These are phyloP conservation scores for Hyles euphorbiae DNA, from an alignment of 1,140 invertebrate species.

Conservation along the genomic window DNA sequence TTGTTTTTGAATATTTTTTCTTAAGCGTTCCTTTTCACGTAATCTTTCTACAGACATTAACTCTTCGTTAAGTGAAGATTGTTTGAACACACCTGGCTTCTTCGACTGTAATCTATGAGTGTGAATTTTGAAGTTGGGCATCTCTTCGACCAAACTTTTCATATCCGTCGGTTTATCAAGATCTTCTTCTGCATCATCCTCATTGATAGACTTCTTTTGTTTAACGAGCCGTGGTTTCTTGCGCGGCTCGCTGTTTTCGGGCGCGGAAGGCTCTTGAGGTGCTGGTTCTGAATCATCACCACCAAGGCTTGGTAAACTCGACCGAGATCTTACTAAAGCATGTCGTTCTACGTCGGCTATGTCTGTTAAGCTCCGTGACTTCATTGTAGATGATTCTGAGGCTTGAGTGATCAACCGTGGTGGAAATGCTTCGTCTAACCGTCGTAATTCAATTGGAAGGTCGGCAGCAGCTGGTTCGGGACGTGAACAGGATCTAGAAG, in stretches of 20 bases:
- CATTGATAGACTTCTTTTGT: slow-evolving; percentile 86
- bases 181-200: slow-evolving; percentile 80
- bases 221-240: slow-evolving; percentile 84
- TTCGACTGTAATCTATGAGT: slow-evolving; percentile 65
- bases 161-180: slow-evolving; percentile 80
- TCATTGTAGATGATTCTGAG: slow-evolving; percentile 77
- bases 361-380: slow-evolving; percentile 88
- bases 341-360: slow-evolving; percentile 83
- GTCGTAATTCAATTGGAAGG: slow-evolving; percentile 91
- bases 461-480: slow-evolving; percentile 76
- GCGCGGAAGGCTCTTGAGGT: slow-evolving; percentile 36
- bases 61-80: slow-evolving; percentile 92
- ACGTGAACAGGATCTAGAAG: slow-evolving; percentile 66
- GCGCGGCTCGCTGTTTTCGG: slow-evolving; percentile 45
- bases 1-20: slow-evolving; percentile 91
- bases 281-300: slow-evolving; percentile 50
- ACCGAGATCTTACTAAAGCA: slow-evolving; percentile 83
- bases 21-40: slow-evolving; percentile 88
- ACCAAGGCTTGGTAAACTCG: slow-evolving; percentile 83
- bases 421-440: slow-evolving; percentile 84
- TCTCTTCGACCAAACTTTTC: slow-evolving; percentile 77
- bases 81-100: slow-evolving; percentile 84
- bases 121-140: slow-evolving; percentile 78
- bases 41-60: slow-evolving; percentile 89
- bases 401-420: slow-evolving; percentile 68